Base-by-base conservation (phyloP, 2,888 invertebrate genomes). In the Rhingia campestris region DNA sequence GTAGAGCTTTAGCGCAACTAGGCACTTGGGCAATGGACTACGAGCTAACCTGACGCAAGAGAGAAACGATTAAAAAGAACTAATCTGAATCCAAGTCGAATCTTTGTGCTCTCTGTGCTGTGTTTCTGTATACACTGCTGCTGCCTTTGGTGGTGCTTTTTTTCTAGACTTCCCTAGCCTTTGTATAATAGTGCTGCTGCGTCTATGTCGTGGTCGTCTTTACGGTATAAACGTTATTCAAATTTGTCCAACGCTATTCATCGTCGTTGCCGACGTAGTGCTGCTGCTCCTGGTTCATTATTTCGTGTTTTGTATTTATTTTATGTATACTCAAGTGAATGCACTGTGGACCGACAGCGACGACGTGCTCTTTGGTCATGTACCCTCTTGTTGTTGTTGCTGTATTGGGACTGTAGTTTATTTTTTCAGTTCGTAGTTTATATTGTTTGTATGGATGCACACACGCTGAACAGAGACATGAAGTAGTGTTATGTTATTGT, bases 201-300 rank as follows among this genome's bases (percentile, higher is more conserved):
- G 51, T 66, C 43, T 66, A 66, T 79, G 51, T 63, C 67, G 79
- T 79, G 77, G 73, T 82, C 81, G 79, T 79, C 56, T 82, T 82
- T 66, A 73, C 73, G 82, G 67, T 82, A 73, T 79, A 73, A 82
- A 73, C 73, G 79, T 82, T 82, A 82, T 82, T 82, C 73, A 82
- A 79, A 82, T 79, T 82, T 79, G 82, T 59, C 63, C 79, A 74
- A 69, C 67, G 79, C 58, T 69, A 69, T 73, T 72, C 64, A 69
- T 75, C 49, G 63, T 59, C 32, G 77, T 45, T 4, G 47, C 35
- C 51, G 61, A n/a, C 22, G 12, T 43, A 41, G 22, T 33, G 22
- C 54, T 59, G 61, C 67, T 69, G 56, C 58, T 72, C n/a, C n/a
- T n/a, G n/a, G n/a, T n/a, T 72, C 72, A 73, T 69, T 79, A 67